Base-by-base conservation (phyloP, 1,140 invertebrate species). In the Bombus picipes region DNA sequence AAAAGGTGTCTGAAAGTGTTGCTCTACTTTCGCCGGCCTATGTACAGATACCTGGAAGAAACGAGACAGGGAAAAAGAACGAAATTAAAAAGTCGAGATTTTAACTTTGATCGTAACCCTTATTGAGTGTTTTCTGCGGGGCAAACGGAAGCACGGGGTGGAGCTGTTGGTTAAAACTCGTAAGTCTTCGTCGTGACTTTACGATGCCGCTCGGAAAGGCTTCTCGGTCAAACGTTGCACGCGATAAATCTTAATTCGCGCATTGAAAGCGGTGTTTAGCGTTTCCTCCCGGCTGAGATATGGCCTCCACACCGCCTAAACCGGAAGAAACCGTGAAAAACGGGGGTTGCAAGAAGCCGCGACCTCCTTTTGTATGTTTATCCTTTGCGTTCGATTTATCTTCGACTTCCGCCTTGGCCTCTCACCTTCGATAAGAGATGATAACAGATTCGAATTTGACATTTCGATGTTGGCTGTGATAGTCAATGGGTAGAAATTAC, bases 181-280 rank as follows among this genome's bases (percentile, higher is more conserved):
- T 93, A 93, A 93, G 92, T 93, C 91, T 92, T 91, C 89, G 81
- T 91, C 89, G 91, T 87, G 92, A 92, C 91, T 93, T 92, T 86
- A 85, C 90, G 87, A 80, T 88, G 81, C 88, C 87, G 89, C 86
- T 87, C 86, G 90, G 89, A 92, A 92, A 93, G 89, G 91, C 91
- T 93, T 92, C 91, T 89, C 87, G 89, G 91, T 93, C 92, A 93
- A 93, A 92, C 90, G 90, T 81, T 81, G 89, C 81, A 84, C 86
- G 87, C 90, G 91, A 93, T 93, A 93, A 93, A 93, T 93, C 92
- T 93, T 93, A 93, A 93, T 93, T 93, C 92, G 91, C 91, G 87
- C 91, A 91, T 88, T 93, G 92, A 92, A 93, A 92, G 91, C 91
- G 90, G 66, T 91, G 87, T 92, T 93, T 93, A 93, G 87, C 90